Evolutionary conservation across 2,797 vertebrate genomes (phyloP), one percentile per base, ranked within the genome.

Genomic region (Dendrocincla fuliginosa): DNA sequence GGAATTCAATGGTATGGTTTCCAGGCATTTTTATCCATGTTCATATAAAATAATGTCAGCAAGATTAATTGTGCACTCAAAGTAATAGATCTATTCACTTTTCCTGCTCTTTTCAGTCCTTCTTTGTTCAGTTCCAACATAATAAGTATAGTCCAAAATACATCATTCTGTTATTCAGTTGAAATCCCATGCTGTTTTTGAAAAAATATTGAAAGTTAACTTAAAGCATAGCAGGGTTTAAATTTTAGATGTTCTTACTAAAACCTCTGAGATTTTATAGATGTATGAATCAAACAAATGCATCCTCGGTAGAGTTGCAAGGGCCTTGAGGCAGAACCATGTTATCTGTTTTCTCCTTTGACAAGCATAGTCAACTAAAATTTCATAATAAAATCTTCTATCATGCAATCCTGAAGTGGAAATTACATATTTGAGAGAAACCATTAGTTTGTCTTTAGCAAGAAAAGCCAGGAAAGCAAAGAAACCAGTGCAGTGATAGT

Each of bases 41-140:
- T 97, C 85, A 91, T 97, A 95, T 96, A 97, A 97, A 98, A 91
- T 94, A 97, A 97, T 97, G 97, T 97, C 98, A 98, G 96, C 69
- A 97, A 98, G 98, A 98, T 98, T 98, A 98, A 98, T 97, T 96
- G 92, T 92, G 89, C 91, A 92, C 77, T 97, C 93, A 93, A 95
- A 97, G 82, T 95, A 97, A 97, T 89, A 94, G 96, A 97, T 97
- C 94, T 96, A 78, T 97, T 97, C 65, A 83, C 74, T 97, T 97
- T 97, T 95, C 65, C 74, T 96, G 53, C 63, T 97, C 94, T 97
- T 97, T 91, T 91, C 57, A 89, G 75, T 76, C 22, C 46, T 90
- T 64, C 69, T 85, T 76, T 84, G 57, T 77, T 75, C 50, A 79
- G 47, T 95, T 81, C 28, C 61, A 94, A 82, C 14, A 67, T 52